phyloP scores from a whole-genome alignment of 2,797 vertebrate species.

The Falco berigora region DNA sequence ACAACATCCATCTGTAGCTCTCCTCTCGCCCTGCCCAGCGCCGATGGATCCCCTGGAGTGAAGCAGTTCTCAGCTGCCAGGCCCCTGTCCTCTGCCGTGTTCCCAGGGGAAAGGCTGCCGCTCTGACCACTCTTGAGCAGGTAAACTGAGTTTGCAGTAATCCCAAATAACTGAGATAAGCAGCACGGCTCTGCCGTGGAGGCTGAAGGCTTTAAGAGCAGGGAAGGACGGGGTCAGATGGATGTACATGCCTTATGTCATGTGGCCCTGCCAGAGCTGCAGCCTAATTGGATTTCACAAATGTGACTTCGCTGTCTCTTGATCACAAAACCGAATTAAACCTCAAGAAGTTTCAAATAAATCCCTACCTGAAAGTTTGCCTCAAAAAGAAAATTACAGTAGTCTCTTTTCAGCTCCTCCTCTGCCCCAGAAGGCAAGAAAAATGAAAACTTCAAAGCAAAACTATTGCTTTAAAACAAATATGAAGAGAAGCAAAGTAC shows the following conservation, averaged over 20 bases:
- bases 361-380: neutral
- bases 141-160: neutral
- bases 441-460: neutral
- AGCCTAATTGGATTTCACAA: constrained; percentile 44
- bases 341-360: neutral
- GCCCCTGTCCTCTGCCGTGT: neutral
- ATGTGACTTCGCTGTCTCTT: neutral
- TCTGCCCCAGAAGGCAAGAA: neutral
- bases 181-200: neutral
- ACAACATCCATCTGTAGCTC: neutral
- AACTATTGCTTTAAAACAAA: neutral
- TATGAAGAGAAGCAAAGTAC: neutral
- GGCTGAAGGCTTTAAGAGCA: neutral
- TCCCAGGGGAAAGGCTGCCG: neutral
- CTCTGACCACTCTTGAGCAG: neutral
- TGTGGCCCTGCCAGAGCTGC: neutral
- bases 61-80: neutral
- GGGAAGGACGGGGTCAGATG: neutral
- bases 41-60: neutral
- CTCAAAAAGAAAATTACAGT: neutral
- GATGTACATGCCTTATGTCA: neutral
- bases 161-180: constrained; percentile 1
- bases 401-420: neutral
- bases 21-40: neutral
- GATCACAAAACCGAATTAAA: constrained; percentile 30